Evolutionary conservation across 1,140 invertebrate genomes (phyloP), one percentile per base, ranked within the genome.

Genomic region (Portunus trituberculatus): DNA sequence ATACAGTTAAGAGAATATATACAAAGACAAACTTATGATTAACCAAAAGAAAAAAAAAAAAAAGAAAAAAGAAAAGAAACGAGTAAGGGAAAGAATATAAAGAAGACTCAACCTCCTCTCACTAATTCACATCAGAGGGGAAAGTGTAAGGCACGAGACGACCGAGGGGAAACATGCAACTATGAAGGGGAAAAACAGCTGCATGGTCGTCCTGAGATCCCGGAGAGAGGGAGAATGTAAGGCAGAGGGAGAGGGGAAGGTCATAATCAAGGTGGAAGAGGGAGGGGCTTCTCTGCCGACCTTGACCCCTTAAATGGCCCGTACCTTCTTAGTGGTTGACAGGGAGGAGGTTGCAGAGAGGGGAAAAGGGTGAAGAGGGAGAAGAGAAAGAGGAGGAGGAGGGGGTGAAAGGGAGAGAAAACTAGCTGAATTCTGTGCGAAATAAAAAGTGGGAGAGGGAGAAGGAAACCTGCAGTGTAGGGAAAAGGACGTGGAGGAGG

Each of bases 201-300:
- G 10, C 10, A 84, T 29, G 45, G 31, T 8, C 29, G 20, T 29
- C 31, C 16, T 88, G 86, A 88, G 12, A 88, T 88, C 20, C 86
- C 12, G 3, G n/a, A 46, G 32, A 89, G 31, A 46, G 48, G 10
- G 87, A 46, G 87, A 89, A 20, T 46, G 87, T 39, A 39, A 89
- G 87, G 39, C 39, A 89, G 87, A 89, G 87, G 46, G 87, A 89
- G 87, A 89, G 87, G 25, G 87, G 31, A 31, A 89, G 32, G 87
- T n/a, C 67, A 76, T 76, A 2, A 76, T 20, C 20, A 76, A 59
- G n/a, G 67, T 76, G 2, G n/a, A 10, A n/a, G 67, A 20, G 67
- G 16, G 67, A 1, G 67, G 20, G 67, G n/a, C 25, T n/a, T 76
- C 6, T 39, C 39, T 39, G 39, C 39, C 39, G 39, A 39, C 67